Evolutionary conservation across 2,888 invertebrate species (phyloP).

Genomic region (Ptycholaimellus sp.): DNA sequence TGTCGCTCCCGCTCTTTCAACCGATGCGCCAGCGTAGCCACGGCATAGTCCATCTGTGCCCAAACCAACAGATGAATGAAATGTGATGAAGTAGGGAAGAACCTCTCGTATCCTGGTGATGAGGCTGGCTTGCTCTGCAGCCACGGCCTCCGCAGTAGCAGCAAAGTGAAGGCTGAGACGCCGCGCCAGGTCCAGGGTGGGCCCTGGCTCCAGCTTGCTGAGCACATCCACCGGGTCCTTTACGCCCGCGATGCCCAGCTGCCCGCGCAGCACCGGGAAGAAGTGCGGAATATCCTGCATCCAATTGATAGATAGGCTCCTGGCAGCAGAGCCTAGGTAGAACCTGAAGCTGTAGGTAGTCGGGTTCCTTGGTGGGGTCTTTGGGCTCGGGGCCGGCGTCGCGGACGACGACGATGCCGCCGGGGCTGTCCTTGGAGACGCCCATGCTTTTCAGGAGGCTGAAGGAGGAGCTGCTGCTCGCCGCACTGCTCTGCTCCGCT

Average conservation of each 20-base stretch:
- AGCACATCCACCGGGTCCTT: conserved; percentile 6
- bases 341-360: neutral
- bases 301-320: neutral
- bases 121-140: conserved; percentile 1
- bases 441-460: neutral
- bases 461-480: neutral
- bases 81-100: neutral
- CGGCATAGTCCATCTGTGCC: conserved; percentile 4
- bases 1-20: conserved; percentile 2
- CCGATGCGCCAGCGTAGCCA: neutral
- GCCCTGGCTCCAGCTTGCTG: conserved; percentile 3
- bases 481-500: neutral
- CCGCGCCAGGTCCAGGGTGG: neutral
- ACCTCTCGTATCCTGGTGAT: conserved; percentile 4
- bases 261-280: conserved; percentile 4
- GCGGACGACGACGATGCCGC: neutral
- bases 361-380: neutral
- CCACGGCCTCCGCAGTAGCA: neutral
- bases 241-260: conserved; percentile 2
- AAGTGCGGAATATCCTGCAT: conserved; percentile 6
- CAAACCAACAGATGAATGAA: neutral
- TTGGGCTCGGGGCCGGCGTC: neutral
- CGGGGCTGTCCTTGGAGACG: neutral
- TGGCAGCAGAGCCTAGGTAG: neutral
- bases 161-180: conserved; percentile 2